These are phyloP conservation scores for Eucidaris tribuloides DNA, from an alignment of 35 echinoderm and acorn worm species.

Conservation along the genomic window DNA sequence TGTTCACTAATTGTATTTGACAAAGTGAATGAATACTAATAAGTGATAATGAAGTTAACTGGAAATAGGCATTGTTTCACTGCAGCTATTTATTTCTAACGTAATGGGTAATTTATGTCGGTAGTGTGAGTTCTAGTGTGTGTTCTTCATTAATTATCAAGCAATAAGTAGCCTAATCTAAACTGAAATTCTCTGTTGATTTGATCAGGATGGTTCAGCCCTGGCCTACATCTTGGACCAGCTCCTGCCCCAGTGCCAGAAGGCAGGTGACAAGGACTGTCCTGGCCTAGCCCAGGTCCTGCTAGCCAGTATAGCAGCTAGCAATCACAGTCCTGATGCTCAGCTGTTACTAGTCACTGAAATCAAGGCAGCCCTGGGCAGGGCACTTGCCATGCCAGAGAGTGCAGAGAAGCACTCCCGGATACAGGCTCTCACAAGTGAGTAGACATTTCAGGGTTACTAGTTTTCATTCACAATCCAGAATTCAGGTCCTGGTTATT, in stretches of 20 bases:
- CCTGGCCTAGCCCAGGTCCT: constrained; percentile 87
- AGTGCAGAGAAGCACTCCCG: constrained; percentile 76
- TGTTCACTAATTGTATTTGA: no score
- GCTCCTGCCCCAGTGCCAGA: constrained; percentile 88
- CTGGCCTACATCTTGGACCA: constrained; percentile 94
- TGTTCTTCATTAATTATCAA: no score
- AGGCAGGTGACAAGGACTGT: constrained; percentile 77
- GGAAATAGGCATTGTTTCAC: no score
- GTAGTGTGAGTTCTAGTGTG: no score
- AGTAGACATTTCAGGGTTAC: constrained; percentile 1
- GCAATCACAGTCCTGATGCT: constrained; percentile 93
- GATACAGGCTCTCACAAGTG: constrained; percentile 80
- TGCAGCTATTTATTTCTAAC: no score
- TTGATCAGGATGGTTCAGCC: constrained; percentile 76
- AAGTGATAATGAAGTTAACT: no score
- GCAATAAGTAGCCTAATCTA: no score
- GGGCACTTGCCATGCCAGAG: constrained; percentile 82
- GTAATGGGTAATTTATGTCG: no score
- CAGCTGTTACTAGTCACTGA: constrained; percentile 82
- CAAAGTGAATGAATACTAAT: no score
- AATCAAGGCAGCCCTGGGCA: constrained; percentile 75
- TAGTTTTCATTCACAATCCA: no score
- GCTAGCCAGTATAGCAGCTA: constrained; percentile 79
- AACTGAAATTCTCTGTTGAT: not conserved
- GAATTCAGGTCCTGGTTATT: no score